These are phyloP conservation scores for crab-eating macaque (Macaca fascicularis) DNA, from an alignment of 2,113 vertebrate genomes.

Conservation along the genomic window T2T-MFA8v1.1 NC_088376.1:160713001-160713500, in stretches of 20 bases:
- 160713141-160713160: neutral
- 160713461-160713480: neutral
- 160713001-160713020: neutral
- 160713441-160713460: conserved; percentile 7
- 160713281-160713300: too few relatives aligned
- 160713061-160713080: neutral
- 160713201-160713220: neutral
- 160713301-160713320: neutral
- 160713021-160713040: conserved; percentile 12
- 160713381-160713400: neutral
- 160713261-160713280: neutral
- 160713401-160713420: neutral
- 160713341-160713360: neutral
- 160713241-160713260: neutral
- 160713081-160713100: neutral
- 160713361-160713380: neutral
- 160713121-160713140: neutral
- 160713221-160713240: neutral
- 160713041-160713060: neutral
- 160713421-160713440: neutral
- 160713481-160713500: neutral
- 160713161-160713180: neutral
- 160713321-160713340: neutral
- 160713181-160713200: neutral
- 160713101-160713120: conserved; percentile 37